Percentiles rank a stretch among this genome's conserved stretches.
Conservation (phyloP, 2,113 vertebrate species). For the Porphyrio hochstetteri region DNA sequence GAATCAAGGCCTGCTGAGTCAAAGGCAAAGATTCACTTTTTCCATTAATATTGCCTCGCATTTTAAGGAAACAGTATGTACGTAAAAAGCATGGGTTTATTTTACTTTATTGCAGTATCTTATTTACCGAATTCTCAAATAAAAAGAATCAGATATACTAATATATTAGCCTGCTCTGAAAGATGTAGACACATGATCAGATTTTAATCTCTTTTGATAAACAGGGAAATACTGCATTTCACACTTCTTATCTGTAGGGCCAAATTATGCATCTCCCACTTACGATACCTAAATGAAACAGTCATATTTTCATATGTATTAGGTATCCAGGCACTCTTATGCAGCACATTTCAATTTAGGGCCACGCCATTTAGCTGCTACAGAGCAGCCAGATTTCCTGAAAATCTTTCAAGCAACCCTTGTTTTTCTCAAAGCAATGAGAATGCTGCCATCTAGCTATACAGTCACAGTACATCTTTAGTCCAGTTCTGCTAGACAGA, state of each 20-base stretch:
- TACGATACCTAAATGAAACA: neutral
- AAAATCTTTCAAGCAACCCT: neutral
- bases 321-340: neutral
- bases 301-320: neutral
- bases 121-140: neutral
- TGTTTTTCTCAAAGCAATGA: conserved; percentile 11
- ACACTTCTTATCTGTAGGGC: neutral
- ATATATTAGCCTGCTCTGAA: neutral
- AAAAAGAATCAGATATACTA: neutral
- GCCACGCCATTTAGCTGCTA: neutral
- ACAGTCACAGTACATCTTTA: neutral
- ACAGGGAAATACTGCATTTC: neutral
- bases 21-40: neutral
- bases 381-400: neutral
- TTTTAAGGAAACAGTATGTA: neutral
- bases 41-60: neutral
- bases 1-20: neutral
- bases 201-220: neutral
- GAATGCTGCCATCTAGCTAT: conserved; percentile 68
- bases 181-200: neutral
- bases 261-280: neutral
- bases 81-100: neutral
- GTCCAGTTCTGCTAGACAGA: neutral
- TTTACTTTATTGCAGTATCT: neutral
- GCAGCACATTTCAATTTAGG: neutral